Evolutionary conservation across 2,888 invertebrate species (phyloP), one percentile per base, ranked within the genome.

Genomic region (Zhuqinia jingwanae): DNA sequence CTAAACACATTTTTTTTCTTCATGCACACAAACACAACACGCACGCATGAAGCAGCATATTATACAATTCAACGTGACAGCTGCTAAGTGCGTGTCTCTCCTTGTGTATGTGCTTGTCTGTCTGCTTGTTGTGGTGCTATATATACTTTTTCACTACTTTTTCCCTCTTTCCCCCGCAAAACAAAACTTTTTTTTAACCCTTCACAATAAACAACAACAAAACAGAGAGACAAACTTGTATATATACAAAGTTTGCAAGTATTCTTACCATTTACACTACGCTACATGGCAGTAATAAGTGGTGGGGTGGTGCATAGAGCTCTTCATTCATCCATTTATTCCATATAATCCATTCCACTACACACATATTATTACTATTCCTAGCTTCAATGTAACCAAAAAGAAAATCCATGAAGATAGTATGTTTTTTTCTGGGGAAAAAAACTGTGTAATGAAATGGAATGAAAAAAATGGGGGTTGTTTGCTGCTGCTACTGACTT

Each of bases 31-130:
- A n/a, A n/a, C n/a, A n/a, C n/a, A n/a, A n/a, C n/a, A n/a, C n/a
- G n/a, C n/a, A 36, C 36, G 36, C 36, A 36, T 8, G 36, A 36
- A 68, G 22, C 42, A 42, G 36, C 42, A 45, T 45, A n/a, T n/a
- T n/a, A n/a, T n/a, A 68, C 45, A 68, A 68, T 68, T 68, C 36
- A 42, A 68, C 68, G 68, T 68, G 68, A 68, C 68, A 68, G 42
- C 68, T 68, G 68, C 68, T 68, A 68, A 68, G 68, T 68, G 68
- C 68, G 68, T 68, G 68, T 68, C 68, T 17, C 68, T 45, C 45
- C n/a, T 45, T 2, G 17, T 15, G 10, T 45, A 10, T 27, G 22
- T 20, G 15, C n/a, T 63, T 63, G 63, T 27, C 63, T 63, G 30
- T 63, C 63, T n/a, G 15, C n/a, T 27, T 63, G 15, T 30, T n/a